Evolutionary conservation across 2,797 vertebrate species (phyloP).

Genomic region (Hipposideros larvatus): DNA sequence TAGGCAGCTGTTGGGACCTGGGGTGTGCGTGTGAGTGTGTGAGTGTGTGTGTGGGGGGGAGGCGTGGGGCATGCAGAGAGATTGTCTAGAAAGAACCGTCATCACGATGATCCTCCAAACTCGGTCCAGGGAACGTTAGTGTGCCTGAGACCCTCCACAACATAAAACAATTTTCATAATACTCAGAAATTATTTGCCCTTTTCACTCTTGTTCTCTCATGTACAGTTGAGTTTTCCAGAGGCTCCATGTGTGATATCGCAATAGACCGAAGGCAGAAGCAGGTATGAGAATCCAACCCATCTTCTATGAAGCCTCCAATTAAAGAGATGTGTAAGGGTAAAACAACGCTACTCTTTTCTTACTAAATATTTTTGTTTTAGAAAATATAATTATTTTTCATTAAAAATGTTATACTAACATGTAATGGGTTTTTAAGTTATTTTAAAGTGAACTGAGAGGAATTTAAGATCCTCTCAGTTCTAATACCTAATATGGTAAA

Average conservation of each 20-base stretch:
- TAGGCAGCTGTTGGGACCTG: neutral
- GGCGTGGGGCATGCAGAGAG: no score
- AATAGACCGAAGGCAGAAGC: neutral
- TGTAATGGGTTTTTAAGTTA: neutral
- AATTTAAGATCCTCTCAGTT: slow-evolving; percentile 9
- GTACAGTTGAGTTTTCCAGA: neutral
- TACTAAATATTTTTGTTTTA: slow-evolving; percentile 49
- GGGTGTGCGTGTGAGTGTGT: no score
- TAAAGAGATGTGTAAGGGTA: slow-evolving; percentile 36
- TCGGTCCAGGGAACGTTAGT: no score
- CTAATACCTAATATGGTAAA: neutral
- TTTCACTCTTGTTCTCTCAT: neutral
- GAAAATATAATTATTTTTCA: slow-evolving; percentile 64
- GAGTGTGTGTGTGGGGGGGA: no score
- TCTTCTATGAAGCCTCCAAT: slow-evolving; percentile 30
- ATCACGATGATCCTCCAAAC: neutral
- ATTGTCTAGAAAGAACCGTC: neutral
- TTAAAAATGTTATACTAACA: slow-evolving; percentile 31
- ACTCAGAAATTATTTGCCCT: neutral
- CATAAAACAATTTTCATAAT: neutral
- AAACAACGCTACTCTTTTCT: slow-evolving; percentile 34
- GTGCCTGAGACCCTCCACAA: neutral
- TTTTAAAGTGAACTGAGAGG: slow-evolving; percentile 54
- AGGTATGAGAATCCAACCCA: neutral
- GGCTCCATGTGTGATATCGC: neutral